Evolutionary conservation across 2,113 vertebrate genomes (phyloP).

Genomic region (Chloropsis hardwickii): DNA sequence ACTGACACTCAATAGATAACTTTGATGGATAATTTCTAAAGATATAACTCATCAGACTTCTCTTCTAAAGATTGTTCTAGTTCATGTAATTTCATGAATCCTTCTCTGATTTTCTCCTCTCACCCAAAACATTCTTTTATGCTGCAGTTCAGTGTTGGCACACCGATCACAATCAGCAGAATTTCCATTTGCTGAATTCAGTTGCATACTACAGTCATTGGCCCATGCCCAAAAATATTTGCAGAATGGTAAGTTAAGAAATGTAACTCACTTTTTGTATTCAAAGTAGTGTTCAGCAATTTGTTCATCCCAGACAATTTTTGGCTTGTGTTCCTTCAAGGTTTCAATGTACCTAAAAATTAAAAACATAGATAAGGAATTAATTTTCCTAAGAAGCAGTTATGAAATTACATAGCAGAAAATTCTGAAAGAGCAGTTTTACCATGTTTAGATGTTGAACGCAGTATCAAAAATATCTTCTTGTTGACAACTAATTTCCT

Average conservation of each 20-base stretch:
- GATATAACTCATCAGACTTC: not conserved
- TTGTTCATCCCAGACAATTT: slow-evolving; percentile 87
- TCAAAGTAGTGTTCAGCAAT: slow-evolving; percentile 89
- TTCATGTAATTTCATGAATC: not conserved
- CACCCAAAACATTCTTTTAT: not conserved
- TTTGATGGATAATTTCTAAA: not conserved
- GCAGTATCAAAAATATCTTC: not conserved
- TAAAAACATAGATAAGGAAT: not conserved
- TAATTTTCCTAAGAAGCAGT: not conserved
- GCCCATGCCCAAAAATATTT: not conserved
- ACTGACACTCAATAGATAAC: not conserved
- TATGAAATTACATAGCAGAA: not conserved
- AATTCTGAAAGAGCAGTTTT: not conserved
- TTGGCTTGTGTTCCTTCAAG: slow-evolving; percentile 88
- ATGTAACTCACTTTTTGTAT: slow-evolving; percentile 85
- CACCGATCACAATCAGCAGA: not conserved
- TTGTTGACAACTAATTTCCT: not conserved
- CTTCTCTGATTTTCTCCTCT: not conserved
- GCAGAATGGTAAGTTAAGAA: not conserved
- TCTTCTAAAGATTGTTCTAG: not conserved
- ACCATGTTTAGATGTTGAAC: not conserved
- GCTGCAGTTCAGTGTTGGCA: not conserved
- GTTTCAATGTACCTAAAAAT: slow-evolving; percentile 86
- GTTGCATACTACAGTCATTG: not conserved
- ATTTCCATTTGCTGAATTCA: not conserved